phyloP scores from a whole-genome alignment of 1,140 invertebrate genomes.

The Scaptomyza pallida region DNA sequence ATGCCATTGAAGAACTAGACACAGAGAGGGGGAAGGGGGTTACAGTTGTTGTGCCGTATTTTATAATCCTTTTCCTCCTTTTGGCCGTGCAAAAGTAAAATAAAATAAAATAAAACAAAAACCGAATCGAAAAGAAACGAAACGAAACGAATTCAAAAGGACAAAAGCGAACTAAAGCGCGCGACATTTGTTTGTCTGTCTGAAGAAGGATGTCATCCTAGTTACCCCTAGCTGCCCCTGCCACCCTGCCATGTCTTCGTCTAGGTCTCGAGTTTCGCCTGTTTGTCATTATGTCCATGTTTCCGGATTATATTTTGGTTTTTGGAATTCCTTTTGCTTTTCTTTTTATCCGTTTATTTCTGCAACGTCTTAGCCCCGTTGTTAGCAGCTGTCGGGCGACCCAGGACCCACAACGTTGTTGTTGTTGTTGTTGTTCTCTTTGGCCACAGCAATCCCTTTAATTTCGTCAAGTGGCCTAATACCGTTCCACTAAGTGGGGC shows the following conservation, averaged over 20 bases:
- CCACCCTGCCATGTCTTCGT: not conserved
- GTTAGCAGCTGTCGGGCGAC: conserved; percentile 66
- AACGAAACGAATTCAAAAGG: conserved; percentile 19
- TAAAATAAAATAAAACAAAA: conserved; percentile 27
- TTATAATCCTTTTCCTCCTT: conserved; percentile 55
- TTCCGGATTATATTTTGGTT: conserved; percentile 79
- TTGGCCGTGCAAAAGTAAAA: conserved; percentile 29
- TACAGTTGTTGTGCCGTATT: conserved; percentile 48
- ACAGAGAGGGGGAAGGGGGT: conserved; percentile 19
- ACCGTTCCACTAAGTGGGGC: conserved; percentile 78
- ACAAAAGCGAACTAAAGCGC: conserved; percentile 11
- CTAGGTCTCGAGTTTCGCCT: conserved; percentile 34
- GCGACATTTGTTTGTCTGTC: conserved; percentile 40
- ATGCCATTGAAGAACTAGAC: conserved; percentile 32
- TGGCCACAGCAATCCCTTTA: conserved; percentile 56
- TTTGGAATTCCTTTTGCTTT: conserved; percentile 1
- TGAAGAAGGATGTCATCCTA: not conserved
- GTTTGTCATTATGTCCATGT: conserved; percentile 78
- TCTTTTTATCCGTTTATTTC: conserved; percentile 67
- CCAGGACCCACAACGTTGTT: not conserved
- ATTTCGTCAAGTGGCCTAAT: conserved; percentile 80
- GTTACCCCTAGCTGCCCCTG: conserved; percentile 23
- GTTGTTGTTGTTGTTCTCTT: not conserved
- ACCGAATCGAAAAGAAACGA: not conserved
- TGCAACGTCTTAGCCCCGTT: conserved; percentile 74